Evolutionary conservation across 2,113 vertebrate genomes (phyloP), one percentile per base, ranked within the genome.

Genomic region (Rhinolophus sinicus): DNA sequence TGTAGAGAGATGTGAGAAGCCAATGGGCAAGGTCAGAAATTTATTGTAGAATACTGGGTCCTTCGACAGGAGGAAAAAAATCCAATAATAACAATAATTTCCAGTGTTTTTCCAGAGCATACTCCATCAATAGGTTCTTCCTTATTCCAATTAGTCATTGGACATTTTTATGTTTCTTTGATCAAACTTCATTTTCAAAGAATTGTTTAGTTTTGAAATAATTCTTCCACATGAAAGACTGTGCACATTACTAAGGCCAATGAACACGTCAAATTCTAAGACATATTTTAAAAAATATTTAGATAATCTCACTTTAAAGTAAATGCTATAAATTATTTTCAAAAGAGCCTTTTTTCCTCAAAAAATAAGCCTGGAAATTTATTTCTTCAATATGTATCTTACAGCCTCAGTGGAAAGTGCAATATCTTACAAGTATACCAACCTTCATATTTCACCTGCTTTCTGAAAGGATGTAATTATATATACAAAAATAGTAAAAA

Each of bases 111-210:
- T 26, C 73, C 28, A 70, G 28, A 33, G 16, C 18, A 60, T 69
- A 22, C 4, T 75, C 44, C 9, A 64, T 52, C n/a, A 84, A 65
- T 33, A 67, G 5, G 10, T 24, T 94, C n/a, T 33, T 84, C 22
- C 5, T 93, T 58, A 44, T 72, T 65, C 80, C 62, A 86, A 50
- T 38, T 22, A 44, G 24, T 30, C 52, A 64, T 26, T 72, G 85
- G 38, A 47, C 12, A n/a, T 65, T 24, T 47, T 44, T 56, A 64
- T 56, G 9, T 52, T 52, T 91, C 26, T 50, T 91, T 56, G 10
- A 93, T 88, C 52, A 90, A 90, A 52, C 4, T 77, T 77, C 26
- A 70, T 90, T 82, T 96, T 90, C n/a, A 90, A 83, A 90, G 24
- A 90, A 52, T 90, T 28, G 7, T 56, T 85, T 92, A 80, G 24